Conservation (phyloP, 92 coral and sea anemone genomes). For the Bergia sp. region DNA sequence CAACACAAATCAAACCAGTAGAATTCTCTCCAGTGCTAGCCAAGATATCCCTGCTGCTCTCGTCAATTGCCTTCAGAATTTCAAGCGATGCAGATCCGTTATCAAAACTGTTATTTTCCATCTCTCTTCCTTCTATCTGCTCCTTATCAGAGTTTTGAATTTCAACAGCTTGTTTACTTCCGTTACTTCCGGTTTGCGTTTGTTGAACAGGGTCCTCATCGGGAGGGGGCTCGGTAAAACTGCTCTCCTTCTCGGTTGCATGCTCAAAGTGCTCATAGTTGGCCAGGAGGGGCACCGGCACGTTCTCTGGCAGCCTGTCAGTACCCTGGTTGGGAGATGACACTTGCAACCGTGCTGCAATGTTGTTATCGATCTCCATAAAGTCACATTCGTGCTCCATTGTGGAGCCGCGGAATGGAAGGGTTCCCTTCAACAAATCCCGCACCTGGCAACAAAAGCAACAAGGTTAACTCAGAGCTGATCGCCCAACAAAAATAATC, state of each 20-base stretch:
- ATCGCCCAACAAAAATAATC: background rate
- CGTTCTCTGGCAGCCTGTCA: slow-evolving; percentile 56
- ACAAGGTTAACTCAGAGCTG: background rate
- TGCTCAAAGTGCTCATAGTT: slow-evolving; percentile 83
- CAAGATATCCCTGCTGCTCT: slow-evolving; percentile 4
- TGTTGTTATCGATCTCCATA: slow-evolving; percentile 90
- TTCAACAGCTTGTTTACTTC: background rate
- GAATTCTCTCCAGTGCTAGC: background rate
- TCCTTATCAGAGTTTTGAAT: background rate
- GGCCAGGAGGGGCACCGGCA: slow-evolving; percentile 83
- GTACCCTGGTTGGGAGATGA: slow-evolving; percentile 34
- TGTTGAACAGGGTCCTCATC: slow-evolving; percentile 5
- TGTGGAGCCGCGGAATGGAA: slow-evolving; percentile 90
- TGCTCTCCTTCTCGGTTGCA: slow-evolving; percentile 60
- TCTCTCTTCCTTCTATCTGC: background rate
- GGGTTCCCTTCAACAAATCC: slow-evolving; percentile 92
- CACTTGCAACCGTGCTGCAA: slow-evolving; percentile 69
- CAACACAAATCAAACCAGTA: background rate
- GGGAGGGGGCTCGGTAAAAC: slow-evolving; percentile 39
- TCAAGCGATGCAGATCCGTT: slow-evolving; percentile 30
- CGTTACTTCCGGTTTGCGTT: slow-evolving; percentile 10
- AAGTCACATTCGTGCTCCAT: slow-evolving; percentile 94
- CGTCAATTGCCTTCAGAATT: slow-evolving; percentile 10
- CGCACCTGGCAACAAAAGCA: slow-evolving; percentile 71
- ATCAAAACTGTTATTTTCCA: background rate